Base-by-base conservation (phyloP, 2,797 vertebrate species). In the Lepilemur septentrionalis region DNA sequence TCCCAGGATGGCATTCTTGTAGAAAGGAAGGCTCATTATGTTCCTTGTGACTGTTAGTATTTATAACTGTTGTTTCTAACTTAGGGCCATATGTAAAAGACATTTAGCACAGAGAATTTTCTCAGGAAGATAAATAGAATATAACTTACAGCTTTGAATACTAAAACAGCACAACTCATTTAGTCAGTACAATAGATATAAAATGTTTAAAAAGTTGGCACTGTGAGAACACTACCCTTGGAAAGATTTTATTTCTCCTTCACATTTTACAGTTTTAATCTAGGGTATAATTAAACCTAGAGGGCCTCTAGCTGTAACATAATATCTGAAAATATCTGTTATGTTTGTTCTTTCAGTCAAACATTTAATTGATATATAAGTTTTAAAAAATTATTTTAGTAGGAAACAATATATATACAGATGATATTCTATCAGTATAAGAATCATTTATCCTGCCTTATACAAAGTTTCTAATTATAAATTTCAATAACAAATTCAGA, bases 1-100 rank as follows among this genome's bases (percentile, higher is more conserved):
- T 86, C 50, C 48, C 61, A 80, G 65, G 12, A 89, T 65, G 38
- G 4, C 23, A 48, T 72, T 55, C 59, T 89, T 83, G 4, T 63
- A 85, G 59, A 95, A 88, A 75, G 12, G 32, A 84, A 72, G 28
- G 28, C 43, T 52, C 23, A 28, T 72, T 7, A 1, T 86, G 25
- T 80, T 79, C 38, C 23, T 65, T 79, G 61, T 69, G n/a, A 67
- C 57, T 75, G 28, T 32, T 41, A 52, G 52, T 92, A 63, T 80
- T 92, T 94, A 73, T 59, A 92, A 79, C 32, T 55, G 52, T 30
- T n/a, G 1, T 46, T 94, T 93, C 59, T 90, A 79, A 90, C 30
- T 94, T 75, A 70, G 23, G 32, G 30, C 28, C 28, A n/a, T 83
- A 32, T n/a, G 57, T 75, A 69, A 92, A 96, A 73, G 41, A 22